These are phyloP conservation scores for Lucilia cuprina DNA, from an alignment of 1,140 invertebrate species.

Conservation along the genomic window DNA sequence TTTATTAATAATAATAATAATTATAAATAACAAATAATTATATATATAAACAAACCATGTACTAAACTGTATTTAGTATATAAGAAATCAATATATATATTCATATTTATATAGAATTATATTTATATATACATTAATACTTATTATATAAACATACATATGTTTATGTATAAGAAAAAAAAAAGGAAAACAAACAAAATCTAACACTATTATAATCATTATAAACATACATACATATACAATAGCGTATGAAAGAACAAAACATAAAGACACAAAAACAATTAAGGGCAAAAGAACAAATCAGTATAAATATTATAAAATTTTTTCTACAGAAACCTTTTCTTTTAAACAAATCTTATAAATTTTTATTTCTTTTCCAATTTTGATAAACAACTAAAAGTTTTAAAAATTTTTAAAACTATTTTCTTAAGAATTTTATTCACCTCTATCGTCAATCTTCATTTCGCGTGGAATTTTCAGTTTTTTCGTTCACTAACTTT, in stretches of 20 bases:
- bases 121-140: not conserved
- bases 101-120: constrained; percentile 20
- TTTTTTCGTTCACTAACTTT: too few species aligned
- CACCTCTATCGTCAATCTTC: too few species aligned
- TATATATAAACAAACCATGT: not conserved
- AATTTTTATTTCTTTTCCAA: too few species aligned
- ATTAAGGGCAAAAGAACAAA: not conserved
- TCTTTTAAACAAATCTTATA: too few species aligned
- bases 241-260: not conserved
- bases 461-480: too few species aligned
- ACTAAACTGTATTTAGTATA: constrained; percentile 16
- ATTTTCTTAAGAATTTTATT: too few species aligned
- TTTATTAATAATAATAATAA: constrained; percentile 10
- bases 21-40: not conserved
- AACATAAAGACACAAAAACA: not conserved
- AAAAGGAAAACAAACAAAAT: not conserved
- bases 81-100: constrained; percentile 16
- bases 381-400: too few species aligned
- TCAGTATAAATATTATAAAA: too few species aligned
- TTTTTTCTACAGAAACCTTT: too few species aligned
- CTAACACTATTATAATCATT: not conserved
- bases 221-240: not conserved
- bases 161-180: not conserved
- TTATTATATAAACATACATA: too few species aligned
- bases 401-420: too few species aligned